Evolutionary conservation across 1,140 invertebrate genomes (phyloP), one percentile per base, ranked within the genome.

Genomic region (Drosophila baimaii): DNA sequence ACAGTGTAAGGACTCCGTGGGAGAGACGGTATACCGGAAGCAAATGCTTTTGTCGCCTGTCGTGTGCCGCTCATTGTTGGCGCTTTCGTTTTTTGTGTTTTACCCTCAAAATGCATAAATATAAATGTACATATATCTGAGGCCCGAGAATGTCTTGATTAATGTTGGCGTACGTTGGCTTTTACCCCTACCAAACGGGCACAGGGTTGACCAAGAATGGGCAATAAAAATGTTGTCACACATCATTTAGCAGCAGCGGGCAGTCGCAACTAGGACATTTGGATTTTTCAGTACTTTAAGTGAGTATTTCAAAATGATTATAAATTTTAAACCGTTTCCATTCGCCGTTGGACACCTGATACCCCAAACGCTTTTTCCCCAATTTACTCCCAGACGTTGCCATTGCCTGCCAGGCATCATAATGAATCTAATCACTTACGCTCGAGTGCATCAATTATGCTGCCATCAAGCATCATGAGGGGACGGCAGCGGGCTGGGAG

Each of bases 361-460:
- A 63, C 84, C 57, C 54, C 27, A n/a, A n/a, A 25, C 17, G 21
- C 13, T 27, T 10, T 27, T 29, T n/a, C 41, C 39, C 25, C 52
- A 43, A 23, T 46, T 25, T 37, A 27, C 17, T 21, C 25, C 15
- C 41, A 54, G 56, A 49, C 79, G 65, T 69, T 79, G 84, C 70
- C 80, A 65, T 71, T 77, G 79, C 73, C 82, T 73, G 80, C 83
- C 90, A 54, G 77, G 84, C 83, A 79, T 77, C 83, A 82, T 91
- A 91, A 91, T 91, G 90, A 91, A 91, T 91, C 90, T 91, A 91
- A 91, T 91, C 90, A 91, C 90, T 91, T 91, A 91, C 90, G 90
- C 90, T 90, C 86, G 90, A 91, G 90, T 91, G 86, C 90, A 91
- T 91, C 90, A 91, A 91, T 91, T 91, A 91, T 91, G 77, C 70